Evolutionary conservation across 2,113 vertebrate genomes (phyloP).

Genomic region (Phalacrocorax carbo): DNA sequence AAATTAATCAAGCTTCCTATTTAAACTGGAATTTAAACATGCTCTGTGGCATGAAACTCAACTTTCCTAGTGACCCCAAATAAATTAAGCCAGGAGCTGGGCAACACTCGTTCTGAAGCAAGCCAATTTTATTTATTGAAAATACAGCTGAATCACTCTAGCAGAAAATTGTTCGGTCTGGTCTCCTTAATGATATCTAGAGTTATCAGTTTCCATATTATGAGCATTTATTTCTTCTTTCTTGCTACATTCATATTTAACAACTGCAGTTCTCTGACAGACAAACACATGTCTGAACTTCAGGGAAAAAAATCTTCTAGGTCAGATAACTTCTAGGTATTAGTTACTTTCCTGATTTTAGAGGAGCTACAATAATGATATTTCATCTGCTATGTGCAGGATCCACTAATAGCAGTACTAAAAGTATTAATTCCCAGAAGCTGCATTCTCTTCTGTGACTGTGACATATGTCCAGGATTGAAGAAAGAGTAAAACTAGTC

Average conservation of each 20-base stretch:
- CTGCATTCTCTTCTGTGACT: neutral
- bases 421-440: neutral
- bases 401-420: neutral
- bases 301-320: neutral
- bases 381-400: neutral
- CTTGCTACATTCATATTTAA: neutral
- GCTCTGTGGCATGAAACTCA: neutral
- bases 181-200: neutral
- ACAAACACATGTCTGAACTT: neutral
- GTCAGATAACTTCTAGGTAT: neutral
- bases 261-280: neutral
- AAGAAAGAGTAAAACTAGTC: slow-evolving; percentile 46
- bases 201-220: neutral
- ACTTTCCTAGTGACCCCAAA: neutral
- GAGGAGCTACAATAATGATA: neutral
- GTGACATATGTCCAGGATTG: neutral
- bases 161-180: neutral
- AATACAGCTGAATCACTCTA: neutral
- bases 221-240: neutral
- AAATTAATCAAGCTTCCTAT: neutral
- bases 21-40: neutral
- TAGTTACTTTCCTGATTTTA: neutral
- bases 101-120: neutral
- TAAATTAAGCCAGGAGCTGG: neutral
- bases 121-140: neutral